Percentiles rank a stretch among this genome's conserved stretches.
Conservation (phyloP, 2,797 vertebrate genomes). For the Scleropages formosus region DNA sequence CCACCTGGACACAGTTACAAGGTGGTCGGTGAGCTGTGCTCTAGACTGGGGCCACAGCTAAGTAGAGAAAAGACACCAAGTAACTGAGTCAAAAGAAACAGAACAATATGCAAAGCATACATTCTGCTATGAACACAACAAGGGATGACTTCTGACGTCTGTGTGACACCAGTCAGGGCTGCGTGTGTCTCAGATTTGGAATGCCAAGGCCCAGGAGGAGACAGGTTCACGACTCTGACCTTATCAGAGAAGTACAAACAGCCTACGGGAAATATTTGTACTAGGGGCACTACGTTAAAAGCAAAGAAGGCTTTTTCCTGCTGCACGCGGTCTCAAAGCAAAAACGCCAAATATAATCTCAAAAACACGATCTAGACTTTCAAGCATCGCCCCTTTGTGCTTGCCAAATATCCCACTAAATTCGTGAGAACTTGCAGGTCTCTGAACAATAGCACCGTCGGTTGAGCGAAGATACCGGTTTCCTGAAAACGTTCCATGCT, state of each 20-base stretch:
- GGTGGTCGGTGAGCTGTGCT: background rate
- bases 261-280: background rate
- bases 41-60: background rate
- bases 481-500: no score
- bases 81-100: slow-evolving; percentile 4
- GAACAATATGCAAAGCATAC: background rate
- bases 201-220: background rate
- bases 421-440: no score
- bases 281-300: no score
- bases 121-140: background rate
- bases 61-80: background rate
- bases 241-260: background rate
- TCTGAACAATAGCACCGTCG: no score
- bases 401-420: no score
- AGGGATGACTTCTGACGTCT: background rate
- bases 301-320: no score
- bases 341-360: slow-evolving; percentile 4
- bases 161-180: background rate
- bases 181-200: background rate
- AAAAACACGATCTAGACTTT: background rate
- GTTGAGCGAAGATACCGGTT: no score
- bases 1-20: background rate
- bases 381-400: background rate
- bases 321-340: background rate
- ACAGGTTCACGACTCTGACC: background rate